phyloP scores from a whole-genome alignment of 1,140 invertebrate genomes.

The Cyrtorhinus lividipennis region DNA sequence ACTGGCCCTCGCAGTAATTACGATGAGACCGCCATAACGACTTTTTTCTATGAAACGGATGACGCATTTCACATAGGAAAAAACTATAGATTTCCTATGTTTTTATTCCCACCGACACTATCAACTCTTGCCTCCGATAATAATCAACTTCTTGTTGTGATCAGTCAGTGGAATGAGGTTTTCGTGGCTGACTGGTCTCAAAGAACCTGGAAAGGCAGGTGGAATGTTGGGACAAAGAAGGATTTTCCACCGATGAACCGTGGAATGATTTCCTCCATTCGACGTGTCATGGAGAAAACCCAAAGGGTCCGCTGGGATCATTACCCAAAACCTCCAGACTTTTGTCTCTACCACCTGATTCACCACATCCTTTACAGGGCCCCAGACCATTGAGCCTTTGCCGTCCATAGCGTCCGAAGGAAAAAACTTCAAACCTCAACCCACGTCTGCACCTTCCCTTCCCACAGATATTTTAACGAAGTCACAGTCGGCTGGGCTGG shows the following conservation, averaged over 20 bases:
- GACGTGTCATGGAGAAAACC: background rate
- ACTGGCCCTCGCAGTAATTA: too few species aligned
- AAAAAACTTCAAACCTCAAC: background rate
- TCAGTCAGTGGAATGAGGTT: background rate
- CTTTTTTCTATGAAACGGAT: too few species aligned
- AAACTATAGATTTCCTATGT: too few species aligned
- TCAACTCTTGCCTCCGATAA: too few species aligned
- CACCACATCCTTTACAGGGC: background rate
- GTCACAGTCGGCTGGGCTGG: constrained; percentile 2
- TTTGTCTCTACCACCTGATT: background rate
- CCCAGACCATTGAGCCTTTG: too few species aligned
- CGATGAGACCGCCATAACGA: too few species aligned
- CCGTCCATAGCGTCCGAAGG: background rate
- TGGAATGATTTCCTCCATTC: constrained; percentile 2
- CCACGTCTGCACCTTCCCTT: background rate
- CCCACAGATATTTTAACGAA: constrained; percentile 17
- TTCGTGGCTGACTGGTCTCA: background rate
- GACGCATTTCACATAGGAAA: too few species aligned
- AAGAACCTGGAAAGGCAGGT: background rate
- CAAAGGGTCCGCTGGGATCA: background rate
- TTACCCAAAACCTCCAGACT: background rate
- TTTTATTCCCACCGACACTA: too few species aligned
- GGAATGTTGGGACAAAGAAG: constrained; percentile 2
- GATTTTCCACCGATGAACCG: constrained; percentile 6
- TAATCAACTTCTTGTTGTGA: background rate